These are phyloP conservation scores for Porites australiensis DNA, from an alignment of 64 coral and sea anemone species.

Conservation along the genomic window DNA sequence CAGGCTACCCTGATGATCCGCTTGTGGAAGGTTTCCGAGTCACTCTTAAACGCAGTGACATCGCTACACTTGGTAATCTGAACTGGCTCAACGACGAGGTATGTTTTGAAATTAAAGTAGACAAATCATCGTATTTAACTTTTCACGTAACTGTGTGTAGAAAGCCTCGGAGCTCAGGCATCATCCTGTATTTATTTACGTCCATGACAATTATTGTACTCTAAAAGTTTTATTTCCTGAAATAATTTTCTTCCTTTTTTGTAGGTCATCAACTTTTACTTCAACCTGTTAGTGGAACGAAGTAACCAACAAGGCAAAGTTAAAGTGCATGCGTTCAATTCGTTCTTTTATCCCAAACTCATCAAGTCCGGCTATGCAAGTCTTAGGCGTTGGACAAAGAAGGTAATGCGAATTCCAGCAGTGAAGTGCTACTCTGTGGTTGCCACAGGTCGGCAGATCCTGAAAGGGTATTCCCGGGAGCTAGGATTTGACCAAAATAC, in stretches of 20 bases:
- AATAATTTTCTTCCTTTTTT: conserved; percentile 33
- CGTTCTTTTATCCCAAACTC: conserved; percentile 99
- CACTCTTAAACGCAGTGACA: conserved; percentile 83
- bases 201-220: not conserved
- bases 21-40: conserved; percentile 84
- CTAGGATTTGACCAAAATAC: no score
- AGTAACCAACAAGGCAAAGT: conserved; percentile 73
- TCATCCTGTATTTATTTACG: no score
- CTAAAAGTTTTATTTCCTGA: not conserved
- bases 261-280: conserved; percentile 93
- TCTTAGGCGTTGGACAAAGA: conserved; percentile 94
- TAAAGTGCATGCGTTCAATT: conserved; percentile 94
- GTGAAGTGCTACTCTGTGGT: no score
- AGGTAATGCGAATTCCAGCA: conserved; percentile 16
- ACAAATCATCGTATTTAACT: no score
- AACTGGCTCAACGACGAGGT: conserved; percentile 99
- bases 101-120: not conserved
- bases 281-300: conserved; percentile 85
- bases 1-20: conserved; percentile 75
- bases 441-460: no score
- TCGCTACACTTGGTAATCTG: conserved; percentile 86
- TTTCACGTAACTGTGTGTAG: no score
- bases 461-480: no score
- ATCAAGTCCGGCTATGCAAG: conserved; percentile 95
- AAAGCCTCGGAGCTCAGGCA: no score